A percentile compares a stretch with the other conserved stretches of the same genome.
phyloP scores from a whole-genome alignment of 2,888 invertebrate genomes.

The Stenolophus ochropezus region DNA sequence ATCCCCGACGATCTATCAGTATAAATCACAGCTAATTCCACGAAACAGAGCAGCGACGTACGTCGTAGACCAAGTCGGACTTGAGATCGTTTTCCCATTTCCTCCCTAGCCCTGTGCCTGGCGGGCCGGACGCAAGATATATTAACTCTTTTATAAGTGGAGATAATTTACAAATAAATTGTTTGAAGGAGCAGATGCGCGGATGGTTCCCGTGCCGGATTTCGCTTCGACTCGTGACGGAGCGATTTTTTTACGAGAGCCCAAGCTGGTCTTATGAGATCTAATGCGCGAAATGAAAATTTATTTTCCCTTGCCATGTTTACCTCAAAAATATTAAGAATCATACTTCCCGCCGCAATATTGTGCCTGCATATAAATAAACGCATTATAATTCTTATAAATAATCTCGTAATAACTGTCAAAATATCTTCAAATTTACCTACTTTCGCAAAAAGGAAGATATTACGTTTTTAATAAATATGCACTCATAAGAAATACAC shows the following conservation, averaged over 20 bases:
- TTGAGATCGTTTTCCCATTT: conserved; percentile 39
- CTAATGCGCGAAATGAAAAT: conserved; percentile 30
- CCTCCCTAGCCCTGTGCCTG: conserved; percentile 20
- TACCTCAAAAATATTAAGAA: not conserved
- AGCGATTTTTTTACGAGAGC: conserved; percentile 11
- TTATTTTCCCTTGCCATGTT: not conserved
- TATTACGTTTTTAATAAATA: no score
- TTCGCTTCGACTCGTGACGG: not conserved
- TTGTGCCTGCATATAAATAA: not conserved
- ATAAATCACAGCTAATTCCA: conserved; percentile 52
- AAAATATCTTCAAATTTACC: not conserved
- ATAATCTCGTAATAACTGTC: not conserved
- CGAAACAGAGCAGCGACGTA: conserved; percentile 38
- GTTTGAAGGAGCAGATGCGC: conserved; percentile 31
- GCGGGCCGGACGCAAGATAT: conserved; percentile 39
- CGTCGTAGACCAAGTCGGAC: conserved; percentile 8
- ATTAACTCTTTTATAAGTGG: conserved; percentile 52
- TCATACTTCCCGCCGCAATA: not conserved
- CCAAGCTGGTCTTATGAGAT: conserved; percentile 11
- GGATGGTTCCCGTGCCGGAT: not conserved
- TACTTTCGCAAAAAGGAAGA: no score
- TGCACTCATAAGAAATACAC: no score
- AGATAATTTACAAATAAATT: conserved; percentile 54
- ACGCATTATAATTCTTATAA: not conserved
- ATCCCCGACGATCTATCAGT: conserved; percentile 51